These are phyloP conservation scores for Ypsolopha sequella DNA, from an alignment of 2,888 invertebrate genomes.

Conservation along the genomic window DNA sequence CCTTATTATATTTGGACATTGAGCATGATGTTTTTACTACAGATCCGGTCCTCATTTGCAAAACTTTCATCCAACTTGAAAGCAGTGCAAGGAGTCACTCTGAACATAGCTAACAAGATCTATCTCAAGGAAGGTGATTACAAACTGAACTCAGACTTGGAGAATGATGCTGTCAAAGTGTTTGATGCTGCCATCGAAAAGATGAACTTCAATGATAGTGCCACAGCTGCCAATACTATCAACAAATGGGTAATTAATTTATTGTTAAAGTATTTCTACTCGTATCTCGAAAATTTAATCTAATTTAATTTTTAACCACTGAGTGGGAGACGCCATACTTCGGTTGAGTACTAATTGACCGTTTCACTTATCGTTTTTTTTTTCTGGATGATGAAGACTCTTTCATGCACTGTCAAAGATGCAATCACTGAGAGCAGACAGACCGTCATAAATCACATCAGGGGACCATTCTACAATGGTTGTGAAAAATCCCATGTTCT, in stretches of 20 bases:
- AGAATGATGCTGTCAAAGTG: slow-evolving; percentile 67
- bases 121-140: slow-evolving; percentile 70
- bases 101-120: slow-evolving; percentile 80
- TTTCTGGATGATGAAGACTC: too few relatives aligned
- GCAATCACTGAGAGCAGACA: too few relatives aligned
- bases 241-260: slow-evolving; percentile 77
- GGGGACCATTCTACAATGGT: too few relatives aligned
- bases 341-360: too few relatives aligned
- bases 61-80: slow-evolving; percentile 34
- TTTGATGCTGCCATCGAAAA: slow-evolving; percentile 75
- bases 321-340: too few relatives aligned
- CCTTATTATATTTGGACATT: too few relatives aligned
- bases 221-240: slow-evolving; percentile 68
- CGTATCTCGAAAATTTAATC: too few relatives aligned
- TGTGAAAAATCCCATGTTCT: too few relatives aligned
- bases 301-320: too few relatives aligned
- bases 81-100: slow-evolving; percentile 61
- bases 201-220: slow-evolving; percentile 70
- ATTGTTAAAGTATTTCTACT: not conserved
- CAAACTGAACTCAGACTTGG: slow-evolving; percentile 64
- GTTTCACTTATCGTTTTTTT: too few relatives aligned
- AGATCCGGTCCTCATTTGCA: slow-evolving; percentile 52
- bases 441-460: too few relatives aligned
- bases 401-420: too few relatives aligned
- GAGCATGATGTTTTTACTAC: not conserved